Conservation (phyloP, 2,797 vertebrate species). For the Leptodactylus fallax region DNA sequence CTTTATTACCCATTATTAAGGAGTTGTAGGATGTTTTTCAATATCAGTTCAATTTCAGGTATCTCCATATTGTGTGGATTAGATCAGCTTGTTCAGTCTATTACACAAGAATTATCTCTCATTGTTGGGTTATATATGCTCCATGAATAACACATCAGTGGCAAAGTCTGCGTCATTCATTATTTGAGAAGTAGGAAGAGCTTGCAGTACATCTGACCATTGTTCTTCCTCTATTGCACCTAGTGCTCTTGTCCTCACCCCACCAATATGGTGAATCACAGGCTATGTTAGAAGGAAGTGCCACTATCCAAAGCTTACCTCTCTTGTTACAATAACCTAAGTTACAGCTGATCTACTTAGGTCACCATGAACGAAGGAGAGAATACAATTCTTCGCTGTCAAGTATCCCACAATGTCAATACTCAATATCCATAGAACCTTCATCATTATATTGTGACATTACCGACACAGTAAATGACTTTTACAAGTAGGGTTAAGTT, state of each 20-base stretch:
- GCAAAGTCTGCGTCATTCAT: no score
- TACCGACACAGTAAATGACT: not conserved
- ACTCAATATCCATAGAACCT: not conserved
- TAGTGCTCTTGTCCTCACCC: not conserved
- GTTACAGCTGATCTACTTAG: not conserved
- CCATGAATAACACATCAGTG: no score
- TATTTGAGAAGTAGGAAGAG: no score
- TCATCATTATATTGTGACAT: not conserved
- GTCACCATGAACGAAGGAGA: not conserved
- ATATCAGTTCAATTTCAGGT: no score
- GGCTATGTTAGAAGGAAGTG: not conserved
- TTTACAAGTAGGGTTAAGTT: not conserved
- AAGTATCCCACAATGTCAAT: not conserved
- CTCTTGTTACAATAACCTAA: not conserved
- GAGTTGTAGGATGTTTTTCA: no score
- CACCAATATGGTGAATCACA: not conserved
- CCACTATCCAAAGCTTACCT: not conserved
- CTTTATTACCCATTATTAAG: no score
- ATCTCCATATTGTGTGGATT: no score
- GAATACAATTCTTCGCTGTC: not conserved
- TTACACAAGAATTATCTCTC: no score
- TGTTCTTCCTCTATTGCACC: no score
- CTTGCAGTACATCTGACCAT: no score
- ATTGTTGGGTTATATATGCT: no score
- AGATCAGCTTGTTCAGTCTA: no score